Percentiles rank a stretch among this genome's conserved stretches.
These are phyloP conservation scores for Anolis sagrei DNA, from an alignment of 2,113 vertebrate species.

Conservation along the genomic window DNA sequence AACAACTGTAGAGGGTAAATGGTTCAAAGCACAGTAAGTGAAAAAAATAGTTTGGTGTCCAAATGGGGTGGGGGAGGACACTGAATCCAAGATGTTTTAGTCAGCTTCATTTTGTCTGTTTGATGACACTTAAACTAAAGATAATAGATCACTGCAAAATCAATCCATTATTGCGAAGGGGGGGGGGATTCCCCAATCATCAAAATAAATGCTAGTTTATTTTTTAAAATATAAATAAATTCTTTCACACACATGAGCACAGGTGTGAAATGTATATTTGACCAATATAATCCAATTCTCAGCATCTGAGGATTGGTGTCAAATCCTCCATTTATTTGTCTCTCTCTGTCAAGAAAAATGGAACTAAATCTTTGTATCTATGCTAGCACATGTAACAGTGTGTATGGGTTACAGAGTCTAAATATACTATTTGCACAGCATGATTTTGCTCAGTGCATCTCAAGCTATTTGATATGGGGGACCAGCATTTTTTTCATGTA, in stretches of 20 bases:
- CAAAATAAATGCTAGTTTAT: neutral
- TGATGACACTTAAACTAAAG: neutral
- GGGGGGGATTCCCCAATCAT: neutral
- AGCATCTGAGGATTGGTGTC: neutral
- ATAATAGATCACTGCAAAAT: neutral
- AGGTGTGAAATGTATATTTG: neutral
- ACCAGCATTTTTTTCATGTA: neutral
- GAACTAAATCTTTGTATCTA: neutral
- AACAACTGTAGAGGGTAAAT: slow-evolving; percentile 58
- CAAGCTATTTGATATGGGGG: too few species aligned
- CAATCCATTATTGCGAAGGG: too few species aligned
- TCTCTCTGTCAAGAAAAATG: neutral
- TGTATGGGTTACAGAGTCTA: neutral
- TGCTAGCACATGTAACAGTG: neutral
- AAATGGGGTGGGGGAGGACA: slow-evolving; percentile 5
- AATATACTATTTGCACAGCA: neutral
- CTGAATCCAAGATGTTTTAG: neutral
- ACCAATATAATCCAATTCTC: neutral
- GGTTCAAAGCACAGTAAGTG: slow-evolving; percentile 37
- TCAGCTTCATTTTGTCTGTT: neutral
- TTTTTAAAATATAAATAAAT: neutral
- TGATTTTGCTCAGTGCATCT: neutral
- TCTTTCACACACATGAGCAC: neutral
- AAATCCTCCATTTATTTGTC: neutral
- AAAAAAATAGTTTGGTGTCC: slow-evolving; percentile 19